Evolutionary conservation across 2,113 vertebrate genomes (phyloP).

Genomic region (Albula glossodonta): DNA sequence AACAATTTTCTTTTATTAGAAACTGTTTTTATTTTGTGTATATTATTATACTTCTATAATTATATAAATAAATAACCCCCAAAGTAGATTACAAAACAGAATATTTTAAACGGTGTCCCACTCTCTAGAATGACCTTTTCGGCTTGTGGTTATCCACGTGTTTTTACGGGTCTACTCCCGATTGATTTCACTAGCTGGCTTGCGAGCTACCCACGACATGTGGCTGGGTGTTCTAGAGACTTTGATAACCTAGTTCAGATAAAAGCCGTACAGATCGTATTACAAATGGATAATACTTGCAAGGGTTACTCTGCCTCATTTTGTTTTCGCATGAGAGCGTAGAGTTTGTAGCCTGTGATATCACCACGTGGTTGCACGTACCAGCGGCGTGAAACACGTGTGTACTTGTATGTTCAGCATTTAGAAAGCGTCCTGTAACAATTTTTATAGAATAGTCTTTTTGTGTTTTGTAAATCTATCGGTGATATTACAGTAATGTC

Average conservation of each 20-base stretch:
- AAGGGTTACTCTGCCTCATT: background rate
- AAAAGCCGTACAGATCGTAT: background rate
- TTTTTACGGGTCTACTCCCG: background rate
- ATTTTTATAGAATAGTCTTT: background rate
- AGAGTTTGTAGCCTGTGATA: no score
- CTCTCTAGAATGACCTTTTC: background rate
- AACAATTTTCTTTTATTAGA: background rate
- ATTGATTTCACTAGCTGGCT: background rate
- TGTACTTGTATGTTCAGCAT: no score
- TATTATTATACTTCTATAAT: background rate
- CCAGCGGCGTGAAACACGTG: no score
- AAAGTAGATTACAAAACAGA: background rate
- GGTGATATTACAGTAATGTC: background rate
- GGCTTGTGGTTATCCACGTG: background rate
- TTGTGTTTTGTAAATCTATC: background rate
- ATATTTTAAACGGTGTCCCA: background rate
- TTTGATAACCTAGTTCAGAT: background rate
- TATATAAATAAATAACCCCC: background rate
- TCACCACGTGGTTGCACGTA: background rate
- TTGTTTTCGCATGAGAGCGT: background rate
- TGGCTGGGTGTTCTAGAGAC: background rate
- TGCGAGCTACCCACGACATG: background rate
- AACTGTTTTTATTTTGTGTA: background rate
- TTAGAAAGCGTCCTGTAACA: no score
- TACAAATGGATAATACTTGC: background rate